A percentile compares a stretch with the other conserved stretches of the same genome.
Conservation (phyloP, 2,797 vertebrate species). For the Thamnophis elegans region DNA sequence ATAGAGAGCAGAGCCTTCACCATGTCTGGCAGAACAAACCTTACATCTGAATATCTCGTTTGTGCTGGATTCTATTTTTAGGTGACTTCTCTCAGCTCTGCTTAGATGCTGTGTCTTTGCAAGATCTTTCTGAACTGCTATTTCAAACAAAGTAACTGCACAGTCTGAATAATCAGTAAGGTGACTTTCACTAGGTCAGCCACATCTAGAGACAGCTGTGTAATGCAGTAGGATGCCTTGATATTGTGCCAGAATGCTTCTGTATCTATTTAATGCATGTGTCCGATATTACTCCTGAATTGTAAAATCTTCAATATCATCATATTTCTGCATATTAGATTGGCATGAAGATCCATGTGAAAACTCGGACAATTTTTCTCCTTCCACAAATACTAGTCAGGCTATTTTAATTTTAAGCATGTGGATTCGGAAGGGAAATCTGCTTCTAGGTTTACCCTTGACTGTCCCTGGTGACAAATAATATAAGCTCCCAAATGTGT, state of each 20-base stretch:
- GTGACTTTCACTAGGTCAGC: background rate
- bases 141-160: slow-evolving; percentile 15
- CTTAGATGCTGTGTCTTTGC: background rate
- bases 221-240: background rate
- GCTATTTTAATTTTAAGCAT: slow-evolving; percentile 67
- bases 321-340: slow-evolving; percentile 33
- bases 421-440: slow-evolving; percentile 60
- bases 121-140: background rate
- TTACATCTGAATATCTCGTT: background rate
- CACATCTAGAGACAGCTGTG: background rate
- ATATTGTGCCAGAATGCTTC: slow-evolving; percentile 32
- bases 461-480: slow-evolving; percentile 65
- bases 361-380: slow-evolving; percentile 22
- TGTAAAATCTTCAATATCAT: slow-evolving; percentile 29
- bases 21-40: slow-evolving; percentile 15
- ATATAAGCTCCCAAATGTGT: slow-evolving; percentile 63
- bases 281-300: slow-evolving; percentile 28
- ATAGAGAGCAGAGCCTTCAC: background rate
- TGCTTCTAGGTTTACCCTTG: slow-evolving; percentile 65
- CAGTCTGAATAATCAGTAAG: background rate
- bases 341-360: slow-evolving; percentile 42
- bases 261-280: background rate
- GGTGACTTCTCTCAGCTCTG: background rate
- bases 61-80: slow-evolving; percentile 11
- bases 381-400: slow-evolving; percentile 52